Percentiles rank a stretch among this genome's conserved stretches.
phyloP scores from a whole-genome alignment of 2,113 vertebrate species.

The Callionymus lyra region DNA sequence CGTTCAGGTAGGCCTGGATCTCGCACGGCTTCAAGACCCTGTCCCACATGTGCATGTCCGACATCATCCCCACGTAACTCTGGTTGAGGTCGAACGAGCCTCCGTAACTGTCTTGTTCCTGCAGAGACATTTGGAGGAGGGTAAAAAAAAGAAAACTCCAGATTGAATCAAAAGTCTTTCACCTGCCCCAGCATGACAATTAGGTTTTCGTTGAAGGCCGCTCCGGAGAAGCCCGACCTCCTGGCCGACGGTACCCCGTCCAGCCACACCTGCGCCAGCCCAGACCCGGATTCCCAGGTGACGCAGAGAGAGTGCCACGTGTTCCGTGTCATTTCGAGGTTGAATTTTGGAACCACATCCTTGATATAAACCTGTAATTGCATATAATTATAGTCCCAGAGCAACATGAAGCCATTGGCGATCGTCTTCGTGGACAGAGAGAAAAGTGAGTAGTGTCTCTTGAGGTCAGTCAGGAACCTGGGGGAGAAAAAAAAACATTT shows the following conservation, averaged over 20 bases:
- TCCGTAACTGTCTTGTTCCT: conserved; percentile 47
- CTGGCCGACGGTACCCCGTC: conserved; percentile 3
- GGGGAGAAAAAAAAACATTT: neutral
- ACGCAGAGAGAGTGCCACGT: conserved; percentile 17
- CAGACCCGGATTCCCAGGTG: conserved; percentile 19
- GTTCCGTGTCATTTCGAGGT: conserved; percentile 3
- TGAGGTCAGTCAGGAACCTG: conserved; percentile 35
- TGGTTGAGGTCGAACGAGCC: conserved; percentile 33
- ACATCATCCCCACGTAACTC: conserved; percentile 46
- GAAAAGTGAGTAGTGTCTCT: conserved; percentile 8
- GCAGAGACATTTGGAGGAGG: neutral
- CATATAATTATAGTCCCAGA: too few species aligned
- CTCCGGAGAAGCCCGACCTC: neutral
- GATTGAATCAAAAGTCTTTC: neutral
- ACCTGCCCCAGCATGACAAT: conserved; percentile 10
- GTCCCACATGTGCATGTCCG: conserved; percentile 58
- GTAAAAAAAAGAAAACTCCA: too few species aligned
- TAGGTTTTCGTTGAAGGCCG: neutral
- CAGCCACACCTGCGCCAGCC: conserved; percentile 24
- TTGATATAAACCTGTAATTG: neutral
- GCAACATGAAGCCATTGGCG: conserved; percentile 11
- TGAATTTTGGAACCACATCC: neutral
- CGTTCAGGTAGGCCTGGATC: conserved; percentile 26
- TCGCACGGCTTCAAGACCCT: conserved; percentile 38
- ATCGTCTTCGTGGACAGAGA: conserved; percentile 12